Conservation (phyloP, 2,888 invertebrate genomes). For the Phorcus lineatus region DNA sequence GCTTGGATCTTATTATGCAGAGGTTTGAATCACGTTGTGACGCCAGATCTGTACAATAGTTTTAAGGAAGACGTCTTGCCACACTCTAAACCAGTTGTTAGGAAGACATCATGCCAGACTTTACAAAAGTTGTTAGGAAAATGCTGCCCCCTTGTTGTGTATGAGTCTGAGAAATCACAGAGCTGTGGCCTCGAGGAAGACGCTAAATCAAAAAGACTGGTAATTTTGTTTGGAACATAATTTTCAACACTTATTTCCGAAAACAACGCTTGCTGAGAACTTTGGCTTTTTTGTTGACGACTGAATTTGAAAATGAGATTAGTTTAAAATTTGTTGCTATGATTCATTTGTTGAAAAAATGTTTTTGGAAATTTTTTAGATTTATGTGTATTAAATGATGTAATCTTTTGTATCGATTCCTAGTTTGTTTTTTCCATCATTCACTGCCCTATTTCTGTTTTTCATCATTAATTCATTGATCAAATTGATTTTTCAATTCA, state of each 20-base stretch:
- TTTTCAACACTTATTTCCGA: background rate
- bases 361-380: too few species aligned
- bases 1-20: background rate
- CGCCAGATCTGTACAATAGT: background rate
- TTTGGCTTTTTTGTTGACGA: too few species aligned
- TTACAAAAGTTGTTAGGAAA: background rate
- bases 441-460: too few species aligned
- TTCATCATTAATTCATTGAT: too few species aligned
- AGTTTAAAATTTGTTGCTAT: too few species aligned
- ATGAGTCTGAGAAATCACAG: background rate
- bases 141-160: background rate
- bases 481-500: too few species aligned
- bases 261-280: too few species aligned
- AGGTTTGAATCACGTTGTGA: background rate
- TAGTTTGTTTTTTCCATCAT: too few species aligned
- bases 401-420: too few species aligned
- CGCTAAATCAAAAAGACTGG: background rate
- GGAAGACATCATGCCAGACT: background rate
- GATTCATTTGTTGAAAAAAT: too few species aligned
- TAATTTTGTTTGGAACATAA: constrained; percentile 12
- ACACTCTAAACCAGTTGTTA: background rate
- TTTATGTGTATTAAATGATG: too few species aligned
- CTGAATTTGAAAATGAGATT: too few species aligned
- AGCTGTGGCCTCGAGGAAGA: background rate
- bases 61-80: background rate